A percentile compares a stretch with the other conserved stretches of the same genome.
Evolutionary conservation across 1,140 invertebrate species (phyloP).

Genomic region (Phymastichus coffea): DNA sequence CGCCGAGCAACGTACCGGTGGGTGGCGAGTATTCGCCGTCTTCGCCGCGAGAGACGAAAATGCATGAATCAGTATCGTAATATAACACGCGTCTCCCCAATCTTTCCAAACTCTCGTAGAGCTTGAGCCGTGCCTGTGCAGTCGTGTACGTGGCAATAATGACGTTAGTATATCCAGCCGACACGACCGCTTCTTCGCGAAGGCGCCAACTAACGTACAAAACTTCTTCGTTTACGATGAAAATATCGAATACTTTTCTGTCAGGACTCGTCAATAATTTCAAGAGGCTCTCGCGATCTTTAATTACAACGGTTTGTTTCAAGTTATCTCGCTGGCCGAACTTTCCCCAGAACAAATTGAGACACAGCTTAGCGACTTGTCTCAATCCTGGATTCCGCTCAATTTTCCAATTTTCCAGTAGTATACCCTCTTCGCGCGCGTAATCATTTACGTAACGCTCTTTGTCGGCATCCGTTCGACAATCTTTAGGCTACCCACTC

Average conservation of each 20-base stretch:
- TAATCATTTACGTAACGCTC: background rate
- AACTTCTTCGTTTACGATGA: slow-evolving; percentile 33
- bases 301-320: slow-evolving; percentile 37
- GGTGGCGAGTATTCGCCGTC: slow-evolving; percentile 24
- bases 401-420: slow-evolving; percentile 43
- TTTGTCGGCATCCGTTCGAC: slow-evolving; percentile 6
- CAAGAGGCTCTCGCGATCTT: slow-evolving; percentile 32
- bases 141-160: slow-evolving; percentile 47
- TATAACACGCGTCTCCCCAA: slow-evolving; percentile 44
- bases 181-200: slow-evolving; percentile 24
- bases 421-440: slow-evolving; percentile 36
- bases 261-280: slow-evolving; percentile 36
- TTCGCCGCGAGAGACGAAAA: slow-evolving; percentile 30
- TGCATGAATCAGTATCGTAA: slow-evolving; percentile 49
- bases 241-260: slow-evolving; percentile 28
- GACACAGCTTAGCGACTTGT: slow-evolving; percentile 39
- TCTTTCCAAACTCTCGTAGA: slow-evolving; percentile 45
- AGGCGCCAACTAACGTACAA: slow-evolving; percentile 34
- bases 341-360: slow-evolving; percentile 48
- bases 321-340: slow-evolving; percentile 37
- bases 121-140: slow-evolving; percentile 45
- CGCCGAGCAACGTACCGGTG: slow-evolving; percentile 39
- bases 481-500: slow-evolving; percentile 38
- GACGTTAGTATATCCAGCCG: slow-evolving; percentile 37
- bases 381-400: slow-evolving; percentile 40